Conservation (phyloP, 53 echinoderm and acorn worm species). For the Luidia sarsii region DNA sequence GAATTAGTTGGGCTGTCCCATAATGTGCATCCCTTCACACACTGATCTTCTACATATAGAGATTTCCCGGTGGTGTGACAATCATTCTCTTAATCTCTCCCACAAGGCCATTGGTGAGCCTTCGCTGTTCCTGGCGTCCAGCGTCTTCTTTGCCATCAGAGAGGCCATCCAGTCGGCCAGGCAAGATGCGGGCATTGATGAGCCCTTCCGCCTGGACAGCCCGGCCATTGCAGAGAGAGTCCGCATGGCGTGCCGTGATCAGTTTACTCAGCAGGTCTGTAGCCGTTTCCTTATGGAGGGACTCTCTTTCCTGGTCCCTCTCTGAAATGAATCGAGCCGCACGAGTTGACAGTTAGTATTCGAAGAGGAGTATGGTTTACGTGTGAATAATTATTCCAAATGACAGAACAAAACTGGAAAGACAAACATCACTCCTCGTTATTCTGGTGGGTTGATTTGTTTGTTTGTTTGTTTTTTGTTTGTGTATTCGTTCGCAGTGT, state of each 20-base stretch:
- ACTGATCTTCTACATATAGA: too few relatives aligned
- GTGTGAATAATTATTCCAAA: too few relatives aligned
- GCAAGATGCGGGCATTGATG: slow-evolving; percentile 69
- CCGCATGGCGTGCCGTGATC: slow-evolving; percentile 84
- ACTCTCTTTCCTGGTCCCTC: neutral
- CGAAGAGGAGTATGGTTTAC: neutral
- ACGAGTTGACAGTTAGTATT: neutral
- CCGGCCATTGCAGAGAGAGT: slow-evolving; percentile 89
- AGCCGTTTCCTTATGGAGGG: neutral
- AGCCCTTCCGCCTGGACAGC: slow-evolving; percentile 66
- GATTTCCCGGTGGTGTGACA: too few relatives aligned
- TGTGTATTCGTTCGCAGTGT: neutral
- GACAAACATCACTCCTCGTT: too few relatives aligned
- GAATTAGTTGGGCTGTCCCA: too few relatives aligned
- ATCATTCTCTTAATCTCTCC: neutral
- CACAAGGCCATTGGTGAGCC: slow-evolving; percentile 86
- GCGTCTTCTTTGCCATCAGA: slow-evolving; percentile 89
- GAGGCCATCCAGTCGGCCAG: slow-evolving; percentile 88
- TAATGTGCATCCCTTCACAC: too few relatives aligned
- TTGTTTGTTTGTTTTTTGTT: too few relatives aligned
- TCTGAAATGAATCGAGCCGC: too few relatives aligned
- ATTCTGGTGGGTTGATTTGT: neutral
- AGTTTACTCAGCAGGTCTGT: slow-evolving; percentile 73
- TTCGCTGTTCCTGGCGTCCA: slow-evolving; percentile 73
- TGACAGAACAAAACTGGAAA: neutral